phyloP scores from a whole-genome alignment of 2,888 invertebrate species.

The Alloplasta piceator region DNA sequence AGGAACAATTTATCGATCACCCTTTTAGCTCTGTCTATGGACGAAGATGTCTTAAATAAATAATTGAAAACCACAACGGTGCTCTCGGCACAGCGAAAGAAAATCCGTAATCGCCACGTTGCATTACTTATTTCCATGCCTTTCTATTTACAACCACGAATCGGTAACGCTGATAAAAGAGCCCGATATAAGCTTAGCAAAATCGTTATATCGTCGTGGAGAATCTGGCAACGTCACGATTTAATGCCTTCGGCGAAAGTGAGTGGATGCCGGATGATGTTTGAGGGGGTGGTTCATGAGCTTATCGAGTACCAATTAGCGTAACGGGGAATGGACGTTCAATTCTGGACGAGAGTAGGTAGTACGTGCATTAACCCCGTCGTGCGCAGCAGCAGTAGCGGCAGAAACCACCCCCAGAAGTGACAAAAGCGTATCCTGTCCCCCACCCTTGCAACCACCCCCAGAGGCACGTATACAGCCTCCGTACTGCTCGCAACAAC shows the following conservation, averaged over 20 bases:
- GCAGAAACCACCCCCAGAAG: constrained; percentile 7
- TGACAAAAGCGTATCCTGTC: constrained; percentile 25
- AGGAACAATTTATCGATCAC: constrained; percentile 49
- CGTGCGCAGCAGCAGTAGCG: constrained; percentile 51
- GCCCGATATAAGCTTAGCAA: no score
- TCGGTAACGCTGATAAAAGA: neutral
- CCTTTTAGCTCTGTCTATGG: constrained; percentile 30
- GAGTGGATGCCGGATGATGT: neutral
- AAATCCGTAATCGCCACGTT: neutral
- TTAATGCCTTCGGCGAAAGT: constrained; percentile 38
- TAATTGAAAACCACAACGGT: constrained; percentile 47
- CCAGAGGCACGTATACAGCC: constrained; percentile 69
- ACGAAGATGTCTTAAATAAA: constrained; percentile 55
- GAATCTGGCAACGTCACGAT: constrained; percentile 13
- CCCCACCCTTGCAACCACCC: constrained; percentile 66
- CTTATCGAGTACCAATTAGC: constrained; percentile 55
- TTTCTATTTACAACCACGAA: neutral
- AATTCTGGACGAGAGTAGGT: constrained; percentile 55
- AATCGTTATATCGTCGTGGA: neutral
- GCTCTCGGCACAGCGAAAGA: neutral
- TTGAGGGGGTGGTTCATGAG: constrained; percentile 20
- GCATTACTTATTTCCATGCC: constrained; percentile 13
- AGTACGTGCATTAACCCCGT: constrained; percentile 64
- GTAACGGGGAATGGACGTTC: constrained; percentile 44
- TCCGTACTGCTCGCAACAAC: constrained; percentile 58